These are phyloP conservation scores for Diploptera punctata DNA, from an alignment of 2,888 invertebrate species.

Conservation along the genomic window DNA sequence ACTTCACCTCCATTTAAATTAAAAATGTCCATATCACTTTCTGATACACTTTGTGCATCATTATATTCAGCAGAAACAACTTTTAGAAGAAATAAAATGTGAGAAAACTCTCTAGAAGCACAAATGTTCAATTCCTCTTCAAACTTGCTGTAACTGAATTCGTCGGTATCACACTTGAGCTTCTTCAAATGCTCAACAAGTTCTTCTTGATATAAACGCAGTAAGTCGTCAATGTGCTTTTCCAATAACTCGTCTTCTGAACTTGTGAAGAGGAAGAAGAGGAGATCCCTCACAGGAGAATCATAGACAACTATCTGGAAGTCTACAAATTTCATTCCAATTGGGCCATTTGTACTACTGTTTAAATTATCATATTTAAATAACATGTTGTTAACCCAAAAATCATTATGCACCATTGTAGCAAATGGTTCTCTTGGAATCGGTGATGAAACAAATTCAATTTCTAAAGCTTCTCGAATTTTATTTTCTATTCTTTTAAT, in stretches of 20 bases:
- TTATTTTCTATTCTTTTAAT: constrained; percentile 35
- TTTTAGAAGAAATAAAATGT: constrained; percentile 59
- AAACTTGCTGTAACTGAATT: constrained; percentile 54
- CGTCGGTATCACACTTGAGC: constrained; percentile 53
- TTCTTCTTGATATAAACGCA: constrained; percentile 60
- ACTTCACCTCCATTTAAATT: not conserved
- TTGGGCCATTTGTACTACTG: constrained; percentile 47
- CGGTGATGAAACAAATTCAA: not conserved
- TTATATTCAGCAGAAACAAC: constrained; percentile 51
- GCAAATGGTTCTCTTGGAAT: constrained; percentile 56
- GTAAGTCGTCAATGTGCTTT: constrained; percentile 58
- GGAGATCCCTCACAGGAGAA: constrained; percentile 60
- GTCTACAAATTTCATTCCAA: constrained; percentile 64
- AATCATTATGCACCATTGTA: constrained; percentile 63
- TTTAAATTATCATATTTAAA: constrained; percentile 54
- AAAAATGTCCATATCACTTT: not conserved
- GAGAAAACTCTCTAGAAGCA: constrained; percentile 57
- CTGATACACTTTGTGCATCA: constrained; percentile 18
- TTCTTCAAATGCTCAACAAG: constrained; percentile 56
- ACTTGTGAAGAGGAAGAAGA: constrained; percentile 64
- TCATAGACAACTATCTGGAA: constrained; percentile 63
- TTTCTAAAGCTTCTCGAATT: constrained; percentile 4
- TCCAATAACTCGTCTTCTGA: constrained; percentile 56
- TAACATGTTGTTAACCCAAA: constrained; percentile 69
- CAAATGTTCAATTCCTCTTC: constrained; percentile 55